Evolutionary conservation across 2,113 vertebrate genomes (phyloP), one percentile per base, ranked within the genome.

Genomic region (Microcebus jonahi): DNA sequence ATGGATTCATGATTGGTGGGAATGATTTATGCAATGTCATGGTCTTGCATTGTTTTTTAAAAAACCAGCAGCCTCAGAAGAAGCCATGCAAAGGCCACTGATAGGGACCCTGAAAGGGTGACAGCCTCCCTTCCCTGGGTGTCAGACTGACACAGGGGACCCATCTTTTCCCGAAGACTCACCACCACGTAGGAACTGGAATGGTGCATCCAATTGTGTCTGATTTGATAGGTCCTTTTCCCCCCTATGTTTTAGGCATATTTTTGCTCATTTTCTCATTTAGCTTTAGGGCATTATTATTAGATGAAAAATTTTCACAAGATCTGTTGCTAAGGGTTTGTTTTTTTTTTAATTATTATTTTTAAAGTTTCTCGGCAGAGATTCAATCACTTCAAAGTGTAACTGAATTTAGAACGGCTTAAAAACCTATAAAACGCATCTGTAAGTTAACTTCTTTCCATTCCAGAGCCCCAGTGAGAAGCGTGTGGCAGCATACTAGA

Each of bases 351-450:
- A 10, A 10, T 48, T 11, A 48, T 82, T 83, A 48, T 75, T 95
- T 95, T 84, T 88, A 79, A 95, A 73, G 91, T 15, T 90, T 94
- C 73, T 94, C 6, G 5, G 77, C 53, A 68, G 76, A 97, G 92
- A 96, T 68, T 96, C 75, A 90, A 0, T 87, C 70, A 79, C 81
- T 91, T 97, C 94, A 83, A 97, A 95, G 88, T 77, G 88, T 77
- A 86, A 83, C 53, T 34, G 77, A 94, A 91, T 93, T 82, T 92
- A 90, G 81, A 95, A 68, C 65, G 67, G 80, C 39, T 80, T 70
- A 42, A 67, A 85, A 88, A 61, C 67, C 85, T 77, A 0, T 61
- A 45, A 45, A 88, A 63, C n/a, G 59, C 50, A 61, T 42, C 61
- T 94, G 92, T 76, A 92, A 45, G 89, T 88, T 79, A 71, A 14